Evolutionary conservation across 2,888 invertebrate genomes (phyloP).

Genomic region (Petrolisthes cinctipes): DNA sequence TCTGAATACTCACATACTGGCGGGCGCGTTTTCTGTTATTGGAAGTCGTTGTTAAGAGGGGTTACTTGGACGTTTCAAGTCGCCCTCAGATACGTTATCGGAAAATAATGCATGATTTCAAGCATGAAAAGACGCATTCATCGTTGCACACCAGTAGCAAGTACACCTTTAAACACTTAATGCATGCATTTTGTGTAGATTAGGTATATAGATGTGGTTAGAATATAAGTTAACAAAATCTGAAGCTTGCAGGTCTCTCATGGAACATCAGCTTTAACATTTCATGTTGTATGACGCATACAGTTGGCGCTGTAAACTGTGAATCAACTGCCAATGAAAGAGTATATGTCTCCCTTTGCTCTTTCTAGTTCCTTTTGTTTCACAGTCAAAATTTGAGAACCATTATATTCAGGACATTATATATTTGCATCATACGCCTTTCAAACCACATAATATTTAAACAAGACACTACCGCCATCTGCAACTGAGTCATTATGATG

Average conservation of each 20-base stretch:
- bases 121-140: slow-evolving; percentile 22
- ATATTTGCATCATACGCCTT: slow-evolving; percentile 1
- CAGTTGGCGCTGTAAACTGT: slow-evolving; percentile 13
- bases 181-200: slow-evolving; percentile 32
- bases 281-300: slow-evolving; percentile 20
- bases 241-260: slow-evolving; percentile 26
- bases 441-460: neutral
- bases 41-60: neutral
- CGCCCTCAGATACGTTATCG: neutral
- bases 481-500: neutral
- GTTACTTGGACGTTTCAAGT: neutral
- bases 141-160: neutral
- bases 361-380: slow-evolving; percentile 36
- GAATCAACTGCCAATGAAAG: slow-evolving; percentile 37
- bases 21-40: slow-evolving; percentile 5
- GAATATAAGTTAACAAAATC: neutral
- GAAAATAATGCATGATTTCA: slow-evolving; percentile 6
- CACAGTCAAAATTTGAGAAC: neutral
- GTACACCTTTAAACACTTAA: neutral
- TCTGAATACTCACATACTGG: neutral
- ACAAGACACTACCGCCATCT: neutral
- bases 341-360: slow-evolving; percentile 56
- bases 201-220: neutral
- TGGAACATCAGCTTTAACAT: neutral
- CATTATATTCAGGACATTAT: neutral